Evolutionary conservation across 2,113 vertebrate species (phyloP).

Genomic region (Neodontobutis hainanensis): DNA sequence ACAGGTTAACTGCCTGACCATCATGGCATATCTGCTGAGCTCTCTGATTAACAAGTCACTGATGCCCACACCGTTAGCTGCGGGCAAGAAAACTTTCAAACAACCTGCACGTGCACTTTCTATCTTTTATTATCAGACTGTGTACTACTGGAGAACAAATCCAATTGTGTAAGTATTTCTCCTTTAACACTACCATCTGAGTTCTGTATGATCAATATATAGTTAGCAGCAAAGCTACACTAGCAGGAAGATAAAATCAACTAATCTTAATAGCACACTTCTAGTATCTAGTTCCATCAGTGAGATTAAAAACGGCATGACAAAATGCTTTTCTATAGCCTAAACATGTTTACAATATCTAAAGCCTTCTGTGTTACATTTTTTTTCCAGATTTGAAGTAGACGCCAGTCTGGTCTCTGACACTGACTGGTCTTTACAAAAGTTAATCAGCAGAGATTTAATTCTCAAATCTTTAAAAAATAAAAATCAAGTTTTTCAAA

Average conservation of each 20-base stretch:
- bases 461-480: no score
- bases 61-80: constrained; percentile 5
- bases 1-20: constrained; percentile 55
- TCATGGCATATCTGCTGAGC: constrained; percentile 34
- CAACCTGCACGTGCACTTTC: not conserved
- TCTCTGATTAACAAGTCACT: constrained; percentile 37
- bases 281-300: no score
- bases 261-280: not conserved
- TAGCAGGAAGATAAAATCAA: constrained; percentile 8
- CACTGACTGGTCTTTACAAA: no score
- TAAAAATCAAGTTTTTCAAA: no score
- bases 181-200: not conserved
- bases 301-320: no score
- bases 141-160: constrained; percentile 4
- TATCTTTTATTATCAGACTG: not conserved
- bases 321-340: no score
- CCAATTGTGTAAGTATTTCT: constrained; percentile 9
- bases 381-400: no score
- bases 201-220: constrained; percentile 8
- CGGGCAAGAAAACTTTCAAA: not conserved
- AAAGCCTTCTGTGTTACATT: no score
- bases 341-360: no score
- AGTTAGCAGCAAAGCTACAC: constrained; percentile 11
- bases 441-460: no score
- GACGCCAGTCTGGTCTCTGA: no score